These are phyloP conservation scores for Helicolenus hilgendorfi DNA, from an alignment of 2,797 vertebrate species.

Conservation along the genomic window DNA sequence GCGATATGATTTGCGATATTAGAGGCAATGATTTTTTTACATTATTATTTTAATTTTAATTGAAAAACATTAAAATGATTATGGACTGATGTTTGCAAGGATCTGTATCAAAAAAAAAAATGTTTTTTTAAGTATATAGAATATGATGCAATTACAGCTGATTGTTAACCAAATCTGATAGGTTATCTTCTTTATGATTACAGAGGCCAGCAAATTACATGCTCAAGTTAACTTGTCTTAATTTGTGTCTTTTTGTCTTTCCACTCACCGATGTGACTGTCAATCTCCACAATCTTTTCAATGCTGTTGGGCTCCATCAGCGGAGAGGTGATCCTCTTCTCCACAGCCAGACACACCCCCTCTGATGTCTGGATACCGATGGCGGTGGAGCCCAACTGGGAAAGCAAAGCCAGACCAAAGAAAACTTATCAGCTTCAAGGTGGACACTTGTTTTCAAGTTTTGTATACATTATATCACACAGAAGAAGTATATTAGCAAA, in stretches of 20 bases:
- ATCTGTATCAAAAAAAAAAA: no score
- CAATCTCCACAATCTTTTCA: constrained; percentile 99
- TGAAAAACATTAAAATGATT: no score
- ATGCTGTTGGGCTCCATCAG: constrained; percentile 99
- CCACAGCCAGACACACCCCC: constrained; percentile 98
- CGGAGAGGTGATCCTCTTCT: constrained; percentile 98
- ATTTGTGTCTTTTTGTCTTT: neutral
- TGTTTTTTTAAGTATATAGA: no score
- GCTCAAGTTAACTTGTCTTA: neutral
- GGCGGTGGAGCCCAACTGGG: constrained; percentile 97
- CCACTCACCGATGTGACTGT: constrained; percentile 95
- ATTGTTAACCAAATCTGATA: neutral
- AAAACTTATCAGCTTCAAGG: neutral
- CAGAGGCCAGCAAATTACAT: neutral
- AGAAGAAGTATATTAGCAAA: neutral
- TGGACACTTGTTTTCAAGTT: neutral
- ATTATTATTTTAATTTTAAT: no score
- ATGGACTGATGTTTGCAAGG: no score
- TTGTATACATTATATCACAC: no score
- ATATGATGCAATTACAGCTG: neutral
- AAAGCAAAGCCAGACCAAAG: constrained; percentile 12
- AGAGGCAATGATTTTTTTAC: no score
- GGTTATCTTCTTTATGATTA: neutral
- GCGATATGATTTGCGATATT: no score
- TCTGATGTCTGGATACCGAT: constrained; percentile 98